Conservation (phyloP, 2,113 vertebrate genomes). For the Cyphomyrus discorhynchus region DNA sequence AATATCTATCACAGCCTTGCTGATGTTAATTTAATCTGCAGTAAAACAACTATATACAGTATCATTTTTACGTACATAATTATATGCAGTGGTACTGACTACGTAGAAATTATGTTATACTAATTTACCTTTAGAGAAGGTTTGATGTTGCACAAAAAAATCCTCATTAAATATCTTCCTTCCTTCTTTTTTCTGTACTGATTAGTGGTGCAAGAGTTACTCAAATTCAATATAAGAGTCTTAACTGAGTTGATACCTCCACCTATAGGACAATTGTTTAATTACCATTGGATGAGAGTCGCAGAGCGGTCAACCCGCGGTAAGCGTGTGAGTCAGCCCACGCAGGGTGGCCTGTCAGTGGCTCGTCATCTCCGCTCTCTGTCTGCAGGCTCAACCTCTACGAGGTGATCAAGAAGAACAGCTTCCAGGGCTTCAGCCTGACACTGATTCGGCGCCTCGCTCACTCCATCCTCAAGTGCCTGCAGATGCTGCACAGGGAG, state of each 20-base stretch:
- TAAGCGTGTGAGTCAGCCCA: background rate
- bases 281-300: background rate
- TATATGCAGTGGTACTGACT: background rate
- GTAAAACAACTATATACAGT: background rate
- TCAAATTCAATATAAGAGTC: background rate
- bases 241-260: background rate
- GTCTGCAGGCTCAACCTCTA: slow-evolving; percentile 65
- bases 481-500: slow-evolving; percentile 64
- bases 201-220: background rate
- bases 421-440: slow-evolving; percentile 67
- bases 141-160: background rate
- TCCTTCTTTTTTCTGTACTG: background rate
- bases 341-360: background rate
- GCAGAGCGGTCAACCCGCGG: background rate
- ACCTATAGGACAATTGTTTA: background rate
- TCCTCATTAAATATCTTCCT: background rate
- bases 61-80: background rate
- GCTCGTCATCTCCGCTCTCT: background rate
- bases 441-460: slow-evolving; percentile 60
- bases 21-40: background rate
- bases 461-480: slow-evolving; percentile 60
- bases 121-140: background rate
- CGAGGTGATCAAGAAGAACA: slow-evolving; percentile 68
- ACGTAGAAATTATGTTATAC: background rate
- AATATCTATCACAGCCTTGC: background rate